Conservation (phyloP, 2,113 vertebrate species). For the Nipponia nippon region DNA sequence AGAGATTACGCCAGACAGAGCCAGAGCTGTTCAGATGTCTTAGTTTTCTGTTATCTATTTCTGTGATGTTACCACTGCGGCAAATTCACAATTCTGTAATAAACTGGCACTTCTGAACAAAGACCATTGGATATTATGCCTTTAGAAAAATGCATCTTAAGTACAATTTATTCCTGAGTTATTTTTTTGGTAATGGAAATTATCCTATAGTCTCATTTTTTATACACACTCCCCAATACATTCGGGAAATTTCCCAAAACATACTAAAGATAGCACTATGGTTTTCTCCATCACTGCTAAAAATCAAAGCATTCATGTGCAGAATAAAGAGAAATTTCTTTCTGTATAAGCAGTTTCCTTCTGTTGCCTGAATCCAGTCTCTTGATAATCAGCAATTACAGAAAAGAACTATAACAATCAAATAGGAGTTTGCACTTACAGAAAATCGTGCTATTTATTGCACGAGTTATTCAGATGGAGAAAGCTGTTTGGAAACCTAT, state of each 20-base stretch:
- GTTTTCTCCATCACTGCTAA: conserved; percentile 18
- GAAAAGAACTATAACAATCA: conserved; percentile 21
- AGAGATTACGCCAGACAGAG: neutral
- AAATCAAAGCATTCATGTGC: conserved; percentile 16
- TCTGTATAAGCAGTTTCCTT: neutral
- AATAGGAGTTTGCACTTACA: neutral
- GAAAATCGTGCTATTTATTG: conserved; percentile 7
- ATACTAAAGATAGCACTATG: neutral
- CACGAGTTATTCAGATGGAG: neutral
- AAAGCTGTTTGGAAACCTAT: conserved; percentile 6
- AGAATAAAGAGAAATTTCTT: conserved; percentile 30
- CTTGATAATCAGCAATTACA: conserved; percentile 33
- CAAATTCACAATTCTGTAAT: neutral
- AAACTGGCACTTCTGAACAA: neutral
- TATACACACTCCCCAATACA: neutral
- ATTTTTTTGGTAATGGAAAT: neutral
- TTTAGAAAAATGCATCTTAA: neutral
- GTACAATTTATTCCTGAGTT: neutral
- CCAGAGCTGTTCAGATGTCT: neutral
- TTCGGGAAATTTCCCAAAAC: conserved; percentile 3
- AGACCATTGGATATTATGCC: neutral
- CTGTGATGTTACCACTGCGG: neutral
- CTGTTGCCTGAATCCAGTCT: neutral
- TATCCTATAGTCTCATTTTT: neutral
- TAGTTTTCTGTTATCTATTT: neutral